Evolutionary conservation across 2,888 invertebrate genomes (phyloP).

Genomic region (Cephus sareptanus): DNA sequence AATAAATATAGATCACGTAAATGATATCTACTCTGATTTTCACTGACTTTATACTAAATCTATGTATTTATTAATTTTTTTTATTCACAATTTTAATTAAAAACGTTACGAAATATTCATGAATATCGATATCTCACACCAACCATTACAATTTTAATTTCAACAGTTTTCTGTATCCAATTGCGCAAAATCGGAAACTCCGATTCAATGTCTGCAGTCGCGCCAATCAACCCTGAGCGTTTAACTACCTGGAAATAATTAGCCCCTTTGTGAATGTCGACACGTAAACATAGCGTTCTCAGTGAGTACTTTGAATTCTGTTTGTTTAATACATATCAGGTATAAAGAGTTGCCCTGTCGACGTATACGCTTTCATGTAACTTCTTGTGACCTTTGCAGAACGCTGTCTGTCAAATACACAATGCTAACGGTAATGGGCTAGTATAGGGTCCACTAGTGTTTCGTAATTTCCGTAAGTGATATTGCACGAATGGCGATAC

Average conservation of each 20-base stretch:
- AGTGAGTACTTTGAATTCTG: background rate
- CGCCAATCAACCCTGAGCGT: conserved; percentile 41
- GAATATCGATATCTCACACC: conserved; percentile 45
- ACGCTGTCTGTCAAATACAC: background rate
- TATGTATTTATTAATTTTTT: too few relatives aligned
- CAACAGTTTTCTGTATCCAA: conserved; percentile 14
- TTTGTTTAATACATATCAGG: background rate
- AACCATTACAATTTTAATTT: conserved; percentile 50
- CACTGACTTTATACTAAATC: too few relatives aligned
- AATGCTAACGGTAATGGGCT: background rate
- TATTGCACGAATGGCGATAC: background rate
- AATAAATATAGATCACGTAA: too few relatives aligned
- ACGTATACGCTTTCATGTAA: background rate
- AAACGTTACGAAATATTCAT: background rate
- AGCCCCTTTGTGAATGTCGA: conserved; percentile 22
- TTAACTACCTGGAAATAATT: conserved; percentile 43
- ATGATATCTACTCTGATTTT: too few relatives aligned
- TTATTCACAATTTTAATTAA: background rate
- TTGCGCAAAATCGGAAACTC: conserved; percentile 32
- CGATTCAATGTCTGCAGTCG: conserved; percentile 45
- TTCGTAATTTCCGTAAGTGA: background rate
- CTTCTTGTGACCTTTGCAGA: background rate
- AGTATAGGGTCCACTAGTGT: background rate
- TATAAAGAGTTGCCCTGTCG: background rate
- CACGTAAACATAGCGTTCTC: background rate